phyloP scores from a whole-genome alignment of 2,797 vertebrate genomes.

The Tachyglossus aculeatus region DNA sequence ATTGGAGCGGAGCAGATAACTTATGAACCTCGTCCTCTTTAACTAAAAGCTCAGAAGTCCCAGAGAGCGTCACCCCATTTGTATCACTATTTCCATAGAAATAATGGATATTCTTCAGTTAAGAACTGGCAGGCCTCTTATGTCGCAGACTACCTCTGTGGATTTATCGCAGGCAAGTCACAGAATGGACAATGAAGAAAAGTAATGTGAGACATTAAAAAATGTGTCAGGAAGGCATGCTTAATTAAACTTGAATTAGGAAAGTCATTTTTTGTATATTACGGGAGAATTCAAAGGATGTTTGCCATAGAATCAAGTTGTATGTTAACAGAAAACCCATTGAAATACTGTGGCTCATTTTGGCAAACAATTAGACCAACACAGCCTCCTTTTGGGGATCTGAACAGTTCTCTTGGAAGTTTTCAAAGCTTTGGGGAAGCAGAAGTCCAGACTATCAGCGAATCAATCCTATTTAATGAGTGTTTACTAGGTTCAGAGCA shows the following conservation, averaged over 20 bases:
- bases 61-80: not conserved
- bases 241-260: slow-evolving; percentile 39
- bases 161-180: slow-evolving; percentile 25
- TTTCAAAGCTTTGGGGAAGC: too few relatives aligned
- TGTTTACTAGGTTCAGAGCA: too few relatives aligned
- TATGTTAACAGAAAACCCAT: too few relatives aligned
- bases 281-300: not conserved
- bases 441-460: too few relatives aligned
- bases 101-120: slow-evolving; percentile 43
- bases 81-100: slow-evolving; percentile 16
- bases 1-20: not conserved
- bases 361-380: too few relatives aligned
- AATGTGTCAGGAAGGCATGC: not conserved
- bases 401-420: too few relatives aligned
- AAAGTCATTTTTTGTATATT: slow-evolving; percentile 22
- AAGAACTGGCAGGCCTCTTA: slow-evolving; percentile 34
- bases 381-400: too few relatives aligned
- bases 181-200: not conserved
- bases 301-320: not conserved
- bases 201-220: slow-evolving; percentile 24
- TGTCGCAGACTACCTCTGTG: slow-evolving; percentile 16
- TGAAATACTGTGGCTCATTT: too few relatives aligned
- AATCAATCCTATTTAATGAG: too few relatives aligned
- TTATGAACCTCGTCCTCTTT: not conserved
- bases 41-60: slow-evolving; percentile 1